Conservation (phyloP, 2,888 invertebrate species). For the Sthenelais limicola region DNA sequence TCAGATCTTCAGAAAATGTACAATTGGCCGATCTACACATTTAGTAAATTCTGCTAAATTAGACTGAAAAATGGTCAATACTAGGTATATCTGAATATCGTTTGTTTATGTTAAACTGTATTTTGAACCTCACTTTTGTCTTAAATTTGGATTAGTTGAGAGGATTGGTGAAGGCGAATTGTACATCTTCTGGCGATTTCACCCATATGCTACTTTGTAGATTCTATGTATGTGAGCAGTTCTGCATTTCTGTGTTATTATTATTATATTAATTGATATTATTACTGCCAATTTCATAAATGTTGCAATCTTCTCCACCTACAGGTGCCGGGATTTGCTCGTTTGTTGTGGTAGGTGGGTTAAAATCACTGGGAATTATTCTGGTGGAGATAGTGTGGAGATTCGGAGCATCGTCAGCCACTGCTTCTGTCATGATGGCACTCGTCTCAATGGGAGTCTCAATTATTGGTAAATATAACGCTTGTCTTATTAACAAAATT, state of each 20-base stretch:
- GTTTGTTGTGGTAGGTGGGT: conserved; percentile 42
- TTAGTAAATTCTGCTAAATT: no score
- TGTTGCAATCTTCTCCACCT: not conserved
- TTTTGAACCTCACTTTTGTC: no score
- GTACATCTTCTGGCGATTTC: no score
- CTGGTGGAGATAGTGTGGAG: conserved; percentile 42
- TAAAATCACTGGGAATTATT: conserved; percentile 43
- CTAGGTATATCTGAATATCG: no score
- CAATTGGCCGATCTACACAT: no score
- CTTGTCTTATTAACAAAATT: no score
- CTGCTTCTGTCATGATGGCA: conserved; percentile 38
- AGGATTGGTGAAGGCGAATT: no score
- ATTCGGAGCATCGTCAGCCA: conserved; percentile 31
- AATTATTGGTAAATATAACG: conserved; percentile 41
- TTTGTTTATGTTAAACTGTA: no score
- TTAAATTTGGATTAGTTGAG: no score
- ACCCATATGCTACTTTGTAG: not conserved
- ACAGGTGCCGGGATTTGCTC: conserved; percentile 33
- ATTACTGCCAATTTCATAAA: not conserved
- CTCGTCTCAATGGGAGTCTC: conserved; percentile 40
- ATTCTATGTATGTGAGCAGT: not conserved
- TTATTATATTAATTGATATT: not conserved
- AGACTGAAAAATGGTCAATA: no score
- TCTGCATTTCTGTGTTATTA: not conserved
- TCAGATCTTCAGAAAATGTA: no score